Percentiles rank a stretch among this genome's conserved stretches.
Conservation (phyloP, 2,797 vertebrate genomes). For the Esox masquinongy region DNA sequence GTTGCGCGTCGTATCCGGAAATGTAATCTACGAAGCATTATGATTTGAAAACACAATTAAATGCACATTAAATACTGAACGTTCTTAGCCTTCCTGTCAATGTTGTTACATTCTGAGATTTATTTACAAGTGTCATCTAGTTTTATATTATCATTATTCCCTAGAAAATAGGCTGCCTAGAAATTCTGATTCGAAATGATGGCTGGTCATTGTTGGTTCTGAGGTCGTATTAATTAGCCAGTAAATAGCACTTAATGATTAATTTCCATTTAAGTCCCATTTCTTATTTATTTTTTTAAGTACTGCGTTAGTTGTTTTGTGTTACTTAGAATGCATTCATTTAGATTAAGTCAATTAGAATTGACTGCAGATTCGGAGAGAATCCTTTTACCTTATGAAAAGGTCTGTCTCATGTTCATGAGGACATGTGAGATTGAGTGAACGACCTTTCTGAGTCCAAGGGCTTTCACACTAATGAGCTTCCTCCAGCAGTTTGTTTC, state of each 20-base stretch:
- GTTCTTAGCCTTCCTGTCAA: background rate
- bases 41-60: background rate
- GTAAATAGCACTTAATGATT: background rate
- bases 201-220: background rate
- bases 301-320: background rate
- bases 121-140: background rate
- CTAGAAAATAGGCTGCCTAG: background rate
- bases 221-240: background rate
- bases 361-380: background rate
- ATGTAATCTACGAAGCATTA: background rate
- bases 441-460: constrained; percentile 10
- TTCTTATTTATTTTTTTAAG: background rate
- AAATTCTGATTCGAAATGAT: no score
- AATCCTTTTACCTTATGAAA: background rate
- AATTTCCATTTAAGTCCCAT: background rate
- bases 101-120: background rate
- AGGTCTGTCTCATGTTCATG: background rate
- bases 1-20: background rate
- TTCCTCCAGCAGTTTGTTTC: background rate
- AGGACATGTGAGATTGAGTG: constrained; percentile 9
- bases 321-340: background rate
- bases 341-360: background rate
- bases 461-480: background rate
- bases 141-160: background rate
- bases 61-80: background rate